Base-by-base conservation (phyloP, 2,797 vertebrate genomes). In the Parauchenoglanis punctatus region DNA sequence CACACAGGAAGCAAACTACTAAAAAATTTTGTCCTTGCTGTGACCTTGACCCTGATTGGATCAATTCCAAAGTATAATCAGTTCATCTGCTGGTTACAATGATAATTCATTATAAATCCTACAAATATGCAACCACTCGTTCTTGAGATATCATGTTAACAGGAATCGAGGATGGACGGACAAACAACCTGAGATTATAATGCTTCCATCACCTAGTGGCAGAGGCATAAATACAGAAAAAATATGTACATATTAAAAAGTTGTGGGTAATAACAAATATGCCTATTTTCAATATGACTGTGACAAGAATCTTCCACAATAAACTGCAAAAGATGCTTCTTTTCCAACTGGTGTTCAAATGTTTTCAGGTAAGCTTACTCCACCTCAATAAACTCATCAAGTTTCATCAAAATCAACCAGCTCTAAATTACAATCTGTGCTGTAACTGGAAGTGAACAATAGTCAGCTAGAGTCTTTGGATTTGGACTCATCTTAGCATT, bases 391-490 rank as follows among this genome's bases (percentile, higher is more conserved):
- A 77, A 77, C 15, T 54, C 54, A 15, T 54, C 75, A 77, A 54
- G 46, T 15, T 54, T 2, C 15, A 46, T 31, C 31, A 31, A 31
- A 31, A 31, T 31, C 31, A 77, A 54, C 46, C 46, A 76, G 46
- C 12, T 28, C 46, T 52, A 76, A 52, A 77, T 59, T 59, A 80
- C 56, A 59, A 61, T 13, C 11, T 44, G 52, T 28, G 81, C 70
- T 92, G 92, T 90, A 93, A 91, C 91, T 90, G 88, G 56, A 80
- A 68, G 77, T 67, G 28, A 86, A 18, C 40, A 18, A 49, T 15
- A 80, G 75, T 80, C 61, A 28, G 82, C 46, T 44, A 73, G 92
- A 94, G 93, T 90, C 81, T 84, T 93, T 44, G 31, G 52, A 35
- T 10, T 78, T 28, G 13, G 25, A 31, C 52, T 78, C n/a, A 23